phyloP scores from a whole-genome alignment of 1,140 invertebrate species.

The Portunus trituberculatus region DNA sequence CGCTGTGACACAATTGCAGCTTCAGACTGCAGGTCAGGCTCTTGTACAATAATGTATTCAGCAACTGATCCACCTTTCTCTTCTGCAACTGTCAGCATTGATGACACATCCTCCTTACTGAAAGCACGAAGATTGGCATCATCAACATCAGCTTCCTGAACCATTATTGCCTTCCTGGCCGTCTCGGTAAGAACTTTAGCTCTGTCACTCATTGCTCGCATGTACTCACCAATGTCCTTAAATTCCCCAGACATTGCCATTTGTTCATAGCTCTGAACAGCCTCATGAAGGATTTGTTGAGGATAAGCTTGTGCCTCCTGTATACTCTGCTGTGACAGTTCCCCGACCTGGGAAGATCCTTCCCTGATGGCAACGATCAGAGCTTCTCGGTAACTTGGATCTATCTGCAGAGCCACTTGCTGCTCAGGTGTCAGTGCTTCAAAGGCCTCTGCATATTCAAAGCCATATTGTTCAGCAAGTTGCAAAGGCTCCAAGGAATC shows the following conservation, averaged over 20 bases:
- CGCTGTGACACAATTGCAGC: constrained; percentile 68
- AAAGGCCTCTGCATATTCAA: constrained; percentile 59
- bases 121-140: constrained; percentile 70
- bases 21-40: constrained; percentile 64
- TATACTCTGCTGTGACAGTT: constrained; percentile 56
- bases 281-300: constrained; percentile 64
- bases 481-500: constrained; percentile 71
- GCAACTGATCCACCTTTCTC: constrained; percentile 63
- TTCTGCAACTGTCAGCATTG: constrained; percentile 66
- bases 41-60: constrained; percentile 68
- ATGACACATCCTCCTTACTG: constrained; percentile 69
- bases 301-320: constrained; percentile 69
- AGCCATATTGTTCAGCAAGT: constrained; percentile 59
- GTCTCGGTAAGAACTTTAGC: constrained; percentile 68
- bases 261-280: constrained; percentile 66
- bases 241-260: constrained; percentile 68
- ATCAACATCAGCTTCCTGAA: constrained; percentile 74
- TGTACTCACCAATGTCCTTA: constrained; percentile 66
- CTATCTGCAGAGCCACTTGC: constrained; percentile 66
- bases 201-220: constrained; percentile 62
- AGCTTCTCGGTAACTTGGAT: constrained; percentile 65
- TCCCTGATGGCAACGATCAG: constrained; percentile 60
- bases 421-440: constrained; percentile 58
- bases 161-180: constrained; percentile 66
- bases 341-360: constrained; percentile 54